Evolutionary conservation across 2,113 vertebrate genomes (phyloP).

Genomic region (Strix uralensis): DNA sequence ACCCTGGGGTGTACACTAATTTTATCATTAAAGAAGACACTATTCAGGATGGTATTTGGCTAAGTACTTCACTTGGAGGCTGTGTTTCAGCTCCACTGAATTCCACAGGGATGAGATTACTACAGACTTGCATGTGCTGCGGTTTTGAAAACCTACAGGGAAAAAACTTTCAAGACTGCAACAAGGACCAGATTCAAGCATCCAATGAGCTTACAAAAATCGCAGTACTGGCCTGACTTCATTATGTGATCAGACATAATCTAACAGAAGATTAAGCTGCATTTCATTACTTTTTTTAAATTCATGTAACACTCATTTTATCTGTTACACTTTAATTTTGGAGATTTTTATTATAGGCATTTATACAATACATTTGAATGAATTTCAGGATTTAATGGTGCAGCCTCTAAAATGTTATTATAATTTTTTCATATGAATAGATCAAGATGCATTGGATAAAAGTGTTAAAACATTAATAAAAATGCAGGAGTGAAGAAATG

Average conservation of each 20-base stretch:
- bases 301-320: background rate
- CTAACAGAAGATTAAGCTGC: background rate
- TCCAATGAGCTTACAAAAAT: background rate
- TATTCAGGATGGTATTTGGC: background rate
- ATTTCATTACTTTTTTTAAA: background rate
- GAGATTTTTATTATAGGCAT: background rate
- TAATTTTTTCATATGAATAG: background rate
- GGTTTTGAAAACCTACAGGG: background rate
- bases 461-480: background rate
- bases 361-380: background rate
- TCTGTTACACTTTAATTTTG: background rate
- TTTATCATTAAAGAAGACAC: background rate
- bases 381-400: background rate
- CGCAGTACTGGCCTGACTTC: background rate
- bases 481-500: background rate
- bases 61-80: background rate
- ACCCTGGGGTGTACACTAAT: background rate
- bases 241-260: background rate
- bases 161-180: background rate
- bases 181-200: background rate
- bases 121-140: background rate
- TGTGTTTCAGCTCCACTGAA: background rate
- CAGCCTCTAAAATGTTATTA: background rate
- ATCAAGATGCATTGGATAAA: background rate
- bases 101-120: background rate